Base-by-base conservation (phyloP, 2,888 invertebrate genomes). In the Platerodrilus igneus region DNA sequence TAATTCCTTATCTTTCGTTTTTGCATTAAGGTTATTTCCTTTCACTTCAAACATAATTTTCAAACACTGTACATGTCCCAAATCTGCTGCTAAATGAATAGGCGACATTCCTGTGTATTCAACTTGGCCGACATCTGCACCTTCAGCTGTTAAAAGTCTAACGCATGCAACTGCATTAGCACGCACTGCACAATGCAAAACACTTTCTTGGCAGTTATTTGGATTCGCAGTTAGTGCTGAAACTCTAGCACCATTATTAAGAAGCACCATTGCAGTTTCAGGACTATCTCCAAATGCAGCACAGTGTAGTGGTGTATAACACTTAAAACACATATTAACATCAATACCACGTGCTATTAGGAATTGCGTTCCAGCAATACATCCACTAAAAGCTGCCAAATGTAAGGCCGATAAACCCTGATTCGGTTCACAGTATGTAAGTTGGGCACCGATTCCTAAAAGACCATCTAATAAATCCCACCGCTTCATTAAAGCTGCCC, bases 241-340 rank as follows among this genome's bases (percentile, higher is more conserved):
- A 29, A 87, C 78, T 45, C 78, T 75, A 34, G 87, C 81, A 11
- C 83, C 83, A 47, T 76, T 77, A 46, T 77, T 78, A 45, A 91
- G 75, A 43, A 93, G 76, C 58, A 88, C 76, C 66, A 80, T 81
- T 37, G 86, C 83, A 8, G 88, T 87, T 57, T 85, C 81, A 34
- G 82, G 77, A 45, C 89, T 83, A 60, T 91, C 87, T 8, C 91
- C 88, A 68, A 90, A 89, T 18, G 91, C 90, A 8, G 92, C 88
- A 62, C 88, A 90, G 66, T 94, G 92, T 41, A 93, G 74, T 1
- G 92, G 89, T 27, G 85, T 83, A 62, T 85, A 85, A 53, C 80
- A 78, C 62, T 83, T 80, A 41, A 78, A 77, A 59, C 78, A 76
- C 32, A 78, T 74, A 67, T 83, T 82, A 5, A 85, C 76, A 56